Percentiles rank a stretch among this genome's conserved stretches.
These are phyloP conservation scores for Mythimna pallens DNA, from an alignment of 2,888 invertebrate species.

Conservation along the genomic window DNA sequence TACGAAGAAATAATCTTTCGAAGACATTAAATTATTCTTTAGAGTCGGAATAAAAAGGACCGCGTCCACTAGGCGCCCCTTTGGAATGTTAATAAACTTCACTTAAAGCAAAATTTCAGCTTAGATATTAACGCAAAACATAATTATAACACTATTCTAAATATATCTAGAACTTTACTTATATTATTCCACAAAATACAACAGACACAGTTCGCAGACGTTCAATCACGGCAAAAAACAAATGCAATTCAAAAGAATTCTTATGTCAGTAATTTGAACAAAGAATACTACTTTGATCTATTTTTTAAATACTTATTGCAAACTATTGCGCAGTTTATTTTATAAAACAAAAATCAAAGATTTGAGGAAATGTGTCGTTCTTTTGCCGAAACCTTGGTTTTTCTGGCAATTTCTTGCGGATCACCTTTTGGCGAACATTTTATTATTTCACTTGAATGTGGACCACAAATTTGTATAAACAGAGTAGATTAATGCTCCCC, in stretches of 20 bases:
- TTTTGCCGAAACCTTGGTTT: no score
- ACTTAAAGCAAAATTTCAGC: conserved; percentile 71
- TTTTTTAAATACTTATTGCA: conserved; percentile 34
- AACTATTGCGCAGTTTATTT: neutral
- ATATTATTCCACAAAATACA: conserved; percentile 62
- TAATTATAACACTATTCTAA: conserved; percentile 63
- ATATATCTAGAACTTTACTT: conserved; percentile 69
- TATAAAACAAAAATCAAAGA: conserved; percentile 19
- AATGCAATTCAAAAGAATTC: conserved; percentile 53
- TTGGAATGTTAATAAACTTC: conserved; percentile 66
- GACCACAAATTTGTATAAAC: no score
- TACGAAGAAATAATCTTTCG: conserved; percentile 75
- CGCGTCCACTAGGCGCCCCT: conserved; percentile 74
- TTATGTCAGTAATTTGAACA: conserved; percentile 60
- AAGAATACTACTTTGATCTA: conserved; percentile 31
- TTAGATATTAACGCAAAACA: conserved; percentile 72
- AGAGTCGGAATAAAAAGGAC: conserved; percentile 70
- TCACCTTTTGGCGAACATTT: no score
- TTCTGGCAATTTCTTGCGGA: no score
- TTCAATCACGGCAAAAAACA: conserved; percentile 63
- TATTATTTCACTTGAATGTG: no score
- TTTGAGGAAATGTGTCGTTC: neutral
- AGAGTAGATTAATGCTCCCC: no score
- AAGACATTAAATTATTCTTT: conserved; percentile 80
- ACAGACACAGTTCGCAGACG: conserved; percentile 55